Evolutionary conservation across 1,140 invertebrate species (phyloP).

Genomic region (Phenacoccus solenopsis): DNA sequence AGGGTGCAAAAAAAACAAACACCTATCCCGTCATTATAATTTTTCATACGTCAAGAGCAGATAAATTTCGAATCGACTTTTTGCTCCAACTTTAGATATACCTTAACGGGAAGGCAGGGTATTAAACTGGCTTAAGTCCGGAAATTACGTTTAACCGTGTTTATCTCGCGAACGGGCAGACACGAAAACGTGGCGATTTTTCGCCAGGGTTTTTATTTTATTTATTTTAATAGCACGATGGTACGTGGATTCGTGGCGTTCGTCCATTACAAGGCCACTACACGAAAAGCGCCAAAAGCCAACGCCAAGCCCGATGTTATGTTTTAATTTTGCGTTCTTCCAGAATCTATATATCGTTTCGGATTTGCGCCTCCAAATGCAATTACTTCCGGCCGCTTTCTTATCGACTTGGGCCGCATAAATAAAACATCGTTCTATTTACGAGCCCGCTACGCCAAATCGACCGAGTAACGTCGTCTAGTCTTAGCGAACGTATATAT

Average conservation of each 20-base stretch:
- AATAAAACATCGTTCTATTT: neutral
- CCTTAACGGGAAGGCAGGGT: neutral
- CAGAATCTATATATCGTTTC: neutral
- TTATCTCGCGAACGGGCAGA: neutral
- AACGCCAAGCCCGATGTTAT: too few relatives aligned
- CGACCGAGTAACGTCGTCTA: too few relatives aligned
- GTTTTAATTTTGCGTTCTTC: neutral
- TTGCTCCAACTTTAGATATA: conserved; percentile 5
- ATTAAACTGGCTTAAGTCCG: conserved; percentile 12
- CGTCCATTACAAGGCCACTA: too few relatives aligned
- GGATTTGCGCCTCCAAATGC: neutral
- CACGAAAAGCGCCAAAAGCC: too few relatives aligned
- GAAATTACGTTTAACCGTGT: conserved; percentile 9
- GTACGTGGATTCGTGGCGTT: too few relatives aligned
- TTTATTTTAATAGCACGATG: too few relatives aligned
- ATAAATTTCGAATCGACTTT: conserved; percentile 18
- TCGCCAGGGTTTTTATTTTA: too few relatives aligned
- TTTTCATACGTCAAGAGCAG: conserved; percentile 15
- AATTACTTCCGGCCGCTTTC: neutral
- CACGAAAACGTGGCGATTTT: too few relatives aligned
- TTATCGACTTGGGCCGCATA: neutral
- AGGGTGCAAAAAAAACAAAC: conserved; percentile 9
- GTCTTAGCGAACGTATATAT: too few relatives aligned
- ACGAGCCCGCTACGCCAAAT: neutral
- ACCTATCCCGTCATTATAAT: conserved; percentile 17